Evolutionary conservation across 2,888 invertebrate species (phyloP), one percentile per base, ranked within the genome.

Genomic region (Sesamia inferens): DNA sequence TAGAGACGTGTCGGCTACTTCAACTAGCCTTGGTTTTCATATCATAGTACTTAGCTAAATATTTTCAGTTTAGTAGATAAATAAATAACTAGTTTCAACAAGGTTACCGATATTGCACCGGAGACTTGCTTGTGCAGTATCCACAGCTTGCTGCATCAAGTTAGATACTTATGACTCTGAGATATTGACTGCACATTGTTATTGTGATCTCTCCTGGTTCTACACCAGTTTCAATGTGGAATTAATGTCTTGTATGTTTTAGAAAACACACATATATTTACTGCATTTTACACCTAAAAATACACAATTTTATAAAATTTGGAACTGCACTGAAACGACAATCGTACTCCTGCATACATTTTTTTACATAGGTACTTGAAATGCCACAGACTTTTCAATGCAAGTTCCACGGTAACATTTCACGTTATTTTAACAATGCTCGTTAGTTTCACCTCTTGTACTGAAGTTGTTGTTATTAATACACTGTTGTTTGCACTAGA

Each of bases 61-160:
- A 93, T 86, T 90, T 90, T 68, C 68, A 75, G 89, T 90, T 91
- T 93, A 93, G 93, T 93, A 92, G 92, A 92, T 93, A 92, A 92
- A 90, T 91, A 87, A 92, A 90, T 89, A 88, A 92, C 84, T 90
- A 90, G 90, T 85, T 89, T 82, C 85, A 86, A 88, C 81, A 87
- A 87, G 86, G 72, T 78, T 84, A 89, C 85, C 88, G 83, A 88
- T 88, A 88, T 83, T 92, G 94, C 94, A 94, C 94, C 89, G 87
- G 90, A 87, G 81, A 83, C 89, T 88, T 89, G 94, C 93, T 94
- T 95, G 93, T 92, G 93, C 95, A 95, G 95, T 92, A 93, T 95
- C 96, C 93, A 92, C 92, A 93, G 96, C 95, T 96, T 96, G 96
- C 96, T 96, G 96, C 96, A 96, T 96, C 96, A 95, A 95, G 86